phyloP scores from a whole-genome alignment of 2,888 invertebrate species.

The Drosophila quinaria region DNA sequence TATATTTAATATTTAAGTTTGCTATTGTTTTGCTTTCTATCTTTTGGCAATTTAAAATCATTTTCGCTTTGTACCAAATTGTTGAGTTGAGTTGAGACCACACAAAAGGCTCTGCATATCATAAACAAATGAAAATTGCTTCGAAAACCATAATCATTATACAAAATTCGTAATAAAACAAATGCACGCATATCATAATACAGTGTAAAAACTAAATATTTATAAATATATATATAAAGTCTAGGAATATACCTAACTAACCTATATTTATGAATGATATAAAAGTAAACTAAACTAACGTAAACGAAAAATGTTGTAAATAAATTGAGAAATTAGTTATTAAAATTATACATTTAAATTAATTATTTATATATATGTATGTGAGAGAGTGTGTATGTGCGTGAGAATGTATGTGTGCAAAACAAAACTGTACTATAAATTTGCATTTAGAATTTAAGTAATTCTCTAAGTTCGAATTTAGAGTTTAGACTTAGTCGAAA shows the following conservation, averaged over 20 bases:
- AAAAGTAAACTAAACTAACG: conserved; percentile 22
- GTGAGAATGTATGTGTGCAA: conserved; percentile 36
- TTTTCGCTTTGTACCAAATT: conserved; percentile 57
- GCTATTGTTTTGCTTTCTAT: background rate
- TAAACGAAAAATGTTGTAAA: conserved; percentile 59
- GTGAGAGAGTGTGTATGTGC: background rate
- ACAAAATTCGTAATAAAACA: conserved; percentile 39
- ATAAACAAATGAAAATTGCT: conserved; percentile 60
- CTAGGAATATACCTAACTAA: conserved; percentile 41
- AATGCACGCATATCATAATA: conserved; percentile 77
- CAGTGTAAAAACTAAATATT: conserved; percentile 66
- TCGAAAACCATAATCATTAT: conserved; percentile 71
- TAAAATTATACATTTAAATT: conserved; percentile 61
- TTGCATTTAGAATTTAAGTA: conserved; percentile 68
- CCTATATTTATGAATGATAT: conserved; percentile 39
- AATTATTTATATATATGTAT: conserved; percentile 44
- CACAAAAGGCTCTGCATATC: conserved; percentile 58
- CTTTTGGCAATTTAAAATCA: conserved; percentile 2
- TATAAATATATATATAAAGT: conserved; percentile 45
- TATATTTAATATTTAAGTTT: conserved; percentile 14
- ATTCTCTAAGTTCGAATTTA: conserved; percentile 72
- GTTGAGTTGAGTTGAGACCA: conserved; percentile 19
- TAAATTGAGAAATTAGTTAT: conserved; percentile 55
- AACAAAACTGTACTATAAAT: conserved; percentile 74
- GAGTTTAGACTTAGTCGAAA: conserved; percentile 63